A percentile compares a stretch with the other conserved stretches of the same genome.
phyloP scores from a whole-genome alignment of 2,113 vertebrate species.

The Picathartes gymnocephalus region DNA sequence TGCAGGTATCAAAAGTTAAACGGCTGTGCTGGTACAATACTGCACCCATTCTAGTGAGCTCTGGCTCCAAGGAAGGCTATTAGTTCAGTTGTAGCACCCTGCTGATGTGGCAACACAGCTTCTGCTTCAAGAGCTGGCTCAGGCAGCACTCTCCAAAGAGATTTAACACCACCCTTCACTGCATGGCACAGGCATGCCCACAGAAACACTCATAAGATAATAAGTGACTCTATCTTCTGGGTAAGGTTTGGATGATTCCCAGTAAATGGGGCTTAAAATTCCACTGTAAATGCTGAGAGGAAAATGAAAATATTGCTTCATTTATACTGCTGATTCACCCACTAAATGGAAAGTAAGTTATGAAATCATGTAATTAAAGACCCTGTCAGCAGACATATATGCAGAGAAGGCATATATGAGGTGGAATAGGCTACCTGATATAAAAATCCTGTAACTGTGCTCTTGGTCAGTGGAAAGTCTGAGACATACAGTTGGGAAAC shows the following conservation, averaged over 20 bases:
- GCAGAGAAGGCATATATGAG: neutral
- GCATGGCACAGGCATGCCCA: neutral
- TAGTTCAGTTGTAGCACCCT: neutral
- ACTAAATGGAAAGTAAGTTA: neutral
- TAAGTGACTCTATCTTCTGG: neutral
- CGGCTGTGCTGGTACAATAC: neutral
- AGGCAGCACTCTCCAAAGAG: neutral
- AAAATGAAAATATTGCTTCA: conserved; percentile 13
- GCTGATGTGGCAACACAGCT: neutral
- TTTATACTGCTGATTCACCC: neutral
- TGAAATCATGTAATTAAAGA: neutral
- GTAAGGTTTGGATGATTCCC: neutral
- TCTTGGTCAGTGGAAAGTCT: neutral
- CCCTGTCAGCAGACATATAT: neutral
- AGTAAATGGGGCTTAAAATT: neutral
- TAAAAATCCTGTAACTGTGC: neutral
- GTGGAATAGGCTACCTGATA: neutral
- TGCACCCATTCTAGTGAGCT: neutral
- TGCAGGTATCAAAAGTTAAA: neutral
- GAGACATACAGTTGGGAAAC: neutral
- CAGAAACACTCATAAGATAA: neutral
- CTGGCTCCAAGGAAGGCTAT: neutral
- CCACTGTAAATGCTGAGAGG: neutral
- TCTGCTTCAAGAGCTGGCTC: neutral
- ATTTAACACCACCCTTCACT: neutral